Conservation (phyloP, 2,888 invertebrate genomes). For the Mythimna impura region DNA sequence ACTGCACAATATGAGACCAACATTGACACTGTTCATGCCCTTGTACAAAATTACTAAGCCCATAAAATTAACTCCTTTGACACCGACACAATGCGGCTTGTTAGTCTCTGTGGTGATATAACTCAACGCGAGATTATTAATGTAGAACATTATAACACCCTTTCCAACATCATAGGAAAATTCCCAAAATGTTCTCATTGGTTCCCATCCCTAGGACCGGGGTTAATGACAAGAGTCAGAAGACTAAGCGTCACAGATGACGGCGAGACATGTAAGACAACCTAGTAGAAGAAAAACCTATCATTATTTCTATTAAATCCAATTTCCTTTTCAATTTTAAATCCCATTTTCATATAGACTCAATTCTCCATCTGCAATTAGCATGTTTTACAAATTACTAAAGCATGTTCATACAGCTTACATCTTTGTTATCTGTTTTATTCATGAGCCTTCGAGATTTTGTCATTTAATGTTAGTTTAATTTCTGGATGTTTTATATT, state of each 20-base stretch:
- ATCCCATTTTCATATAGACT: constrained; percentile 47
- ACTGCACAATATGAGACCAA: constrained; percentile 30
- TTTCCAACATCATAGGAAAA: constrained; percentile 17
- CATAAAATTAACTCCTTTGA: constrained; percentile 66
- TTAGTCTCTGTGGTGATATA: constrained; percentile 58
- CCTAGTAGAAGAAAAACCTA: constrained; percentile 61
- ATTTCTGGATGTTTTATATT: constrained; percentile 6
- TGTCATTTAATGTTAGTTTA: constrained; percentile 16
- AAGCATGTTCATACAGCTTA: constrained; percentile 46
- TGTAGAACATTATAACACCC: constrained; percentile 10
- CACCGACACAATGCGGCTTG: constrained; percentile 61
- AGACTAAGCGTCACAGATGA: constrained; percentile 93
- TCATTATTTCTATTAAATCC: constrained; percentile 45
- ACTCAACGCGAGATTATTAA: constrained; percentile 29
- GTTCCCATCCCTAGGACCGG: constrained; percentile 79
- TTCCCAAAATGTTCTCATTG: constrained; percentile 48
- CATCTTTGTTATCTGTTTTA: constrained; percentile 48
- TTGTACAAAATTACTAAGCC: constrained; percentile 42
- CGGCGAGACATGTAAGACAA: constrained; percentile 93
- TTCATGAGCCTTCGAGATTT: constrained; percentile 43
- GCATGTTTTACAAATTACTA: constrained; percentile 55
- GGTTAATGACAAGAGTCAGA: constrained; percentile 90
- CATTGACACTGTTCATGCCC: constrained; percentile 16
- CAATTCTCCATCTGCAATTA: constrained; percentile 52
- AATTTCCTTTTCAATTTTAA: constrained; percentile 47